Base-by-base conservation (phyloP, 1,140 invertebrate species). In the Pseudomyrmex pallidus region DNA sequence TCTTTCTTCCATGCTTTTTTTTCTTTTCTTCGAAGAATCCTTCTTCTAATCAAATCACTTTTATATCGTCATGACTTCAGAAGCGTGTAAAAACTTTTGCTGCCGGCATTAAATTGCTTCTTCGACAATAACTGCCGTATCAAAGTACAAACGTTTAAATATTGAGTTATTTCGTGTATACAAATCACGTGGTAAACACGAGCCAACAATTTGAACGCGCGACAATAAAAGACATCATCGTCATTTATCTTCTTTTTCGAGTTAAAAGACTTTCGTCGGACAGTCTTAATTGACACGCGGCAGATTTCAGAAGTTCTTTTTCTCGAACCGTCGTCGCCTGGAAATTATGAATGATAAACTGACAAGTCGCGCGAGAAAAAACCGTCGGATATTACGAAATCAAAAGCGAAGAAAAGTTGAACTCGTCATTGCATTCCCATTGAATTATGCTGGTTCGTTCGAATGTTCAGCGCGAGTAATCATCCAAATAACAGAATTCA, bases 1-100 rank as follows among this genome's bases (percentile, higher is more conserved):
- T 63, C 15, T 25, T 25, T 20, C n/a, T 22, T 13, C n/a, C 17
- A 13, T 17, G 46, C 20, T 10, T 20, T 48, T 48, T 12, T 0
- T 17, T 62, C 25, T 54, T 77, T 52, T 15, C 25, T 54, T 66
- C 17, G 15, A 13, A 2, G 48, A n/a, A n/a, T 35, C 17, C 76
- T 50, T n/a, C n/a, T 44, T 48, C 5, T 13, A 80, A 80, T 82
- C 78, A 74, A 82, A 82, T 74, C 78, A 64, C 70, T 82, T 82
- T 82, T 74, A 74, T 74, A 56, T 74, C 35, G 59, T 61, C 48
- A 48, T 64, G 70, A 82, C 63, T 74, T 74, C 57, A 46, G 54
- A 64, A 44, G n/a, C 57, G 52, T 63, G 25, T 64, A 74, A 74
- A 74, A 74, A 52, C 68, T 82, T 82, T 64, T 82, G 74, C 10